Base-by-base conservation (phyloP, 1,140 invertebrate genomes). In the Amyelois transitella region DNA sequence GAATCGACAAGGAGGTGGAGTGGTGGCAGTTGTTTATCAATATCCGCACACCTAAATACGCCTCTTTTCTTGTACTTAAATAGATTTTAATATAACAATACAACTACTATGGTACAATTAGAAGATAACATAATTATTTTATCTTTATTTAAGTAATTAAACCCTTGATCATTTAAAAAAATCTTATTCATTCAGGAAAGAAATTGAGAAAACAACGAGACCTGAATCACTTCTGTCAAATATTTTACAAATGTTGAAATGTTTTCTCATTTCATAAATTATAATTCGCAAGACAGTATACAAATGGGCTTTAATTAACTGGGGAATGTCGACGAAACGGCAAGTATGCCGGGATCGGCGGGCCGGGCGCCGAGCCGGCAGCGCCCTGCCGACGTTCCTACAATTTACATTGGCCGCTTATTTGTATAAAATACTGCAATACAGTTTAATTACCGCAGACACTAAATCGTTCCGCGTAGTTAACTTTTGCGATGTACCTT, bases 291-390 rank as follows among this genome's bases (percentile, higher is more conserved):
- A 79, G 75, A 83, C 77, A 81, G 75, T 76, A 70, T 79, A 80
- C 72, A 81, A 81, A 84, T 81, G 78, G 77, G 69, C 75, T 84
- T 84, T 84, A 84, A 84, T 84, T 84, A 84, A 84, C 81, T 80
- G 74, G 69, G 72, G 81, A 82, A 84, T 84, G 72, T 73, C 71
- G 69, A 68, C 69, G 64, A 77, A 75, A 77, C 71, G 77, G 75
- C 77, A 81, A 81, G 77, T 77, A 84, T 78, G 78, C 78, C 62
- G 58, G 60, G 72, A 75, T 67, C 71, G 70, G 62, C 59, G 55
- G 44, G 7, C 12, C 19, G 45, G 19, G 45, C 18, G 55, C 60
- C 55, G 53, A 53, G 12, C 58, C 57, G 54, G 59, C 24, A 62
- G 55, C 55, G 56, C 14, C 43, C 5, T 10, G 14, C 3, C 45